phyloP scores from a whole-genome alignment of 2,113 vertebrate genomes.

The Arothron firmamentum region DNA sequence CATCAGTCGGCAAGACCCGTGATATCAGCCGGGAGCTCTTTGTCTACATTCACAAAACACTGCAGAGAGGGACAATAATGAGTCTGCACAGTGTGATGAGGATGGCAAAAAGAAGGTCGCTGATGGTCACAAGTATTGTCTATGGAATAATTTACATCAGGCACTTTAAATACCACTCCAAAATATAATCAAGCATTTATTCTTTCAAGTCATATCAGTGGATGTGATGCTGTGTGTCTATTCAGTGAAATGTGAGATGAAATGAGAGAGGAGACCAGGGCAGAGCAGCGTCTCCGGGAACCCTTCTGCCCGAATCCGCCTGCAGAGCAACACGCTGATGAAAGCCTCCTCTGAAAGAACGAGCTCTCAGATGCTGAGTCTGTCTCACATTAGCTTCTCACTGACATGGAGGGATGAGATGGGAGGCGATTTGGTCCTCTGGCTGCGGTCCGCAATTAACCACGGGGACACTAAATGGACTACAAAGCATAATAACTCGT shows the following conservation, averaged over 20 bases:
- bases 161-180: too few relatives aligned
- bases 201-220: too few relatives aligned
- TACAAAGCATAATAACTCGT: not conserved
- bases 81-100: slow-evolving; percentile 8
- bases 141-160: not conserved
- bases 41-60: slow-evolving; percentile 16
- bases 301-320: slow-evolving; percentile 33
- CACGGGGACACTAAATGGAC: not conserved
- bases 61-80: slow-evolving; percentile 15
- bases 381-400: slow-evolving; percentile 32
- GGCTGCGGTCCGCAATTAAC: not conserved
- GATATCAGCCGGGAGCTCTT: slow-evolving; percentile 43
- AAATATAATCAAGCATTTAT: too few relatives aligned
- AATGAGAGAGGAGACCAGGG: slow-evolving; percentile 28
- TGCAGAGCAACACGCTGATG: slow-evolving; percentile 29
- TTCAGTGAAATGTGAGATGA: not conserved
- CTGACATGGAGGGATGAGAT: slow-evolving; percentile 3
- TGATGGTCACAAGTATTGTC: slow-evolving; percentile 2
- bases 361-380: slow-evolving; percentile 34
- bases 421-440: not conserved
- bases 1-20: slow-evolving; percentile 33
- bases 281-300: slow-evolving; percentile 22
- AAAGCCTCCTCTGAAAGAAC: slow-evolving; percentile 41
- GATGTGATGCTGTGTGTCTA: too few relatives aligned
- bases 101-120: slow-evolving; percentile 1